phyloP scores from a whole-genome alignment of 2,888 invertebrate genomes.

The Cistogaster globosa region DNA sequence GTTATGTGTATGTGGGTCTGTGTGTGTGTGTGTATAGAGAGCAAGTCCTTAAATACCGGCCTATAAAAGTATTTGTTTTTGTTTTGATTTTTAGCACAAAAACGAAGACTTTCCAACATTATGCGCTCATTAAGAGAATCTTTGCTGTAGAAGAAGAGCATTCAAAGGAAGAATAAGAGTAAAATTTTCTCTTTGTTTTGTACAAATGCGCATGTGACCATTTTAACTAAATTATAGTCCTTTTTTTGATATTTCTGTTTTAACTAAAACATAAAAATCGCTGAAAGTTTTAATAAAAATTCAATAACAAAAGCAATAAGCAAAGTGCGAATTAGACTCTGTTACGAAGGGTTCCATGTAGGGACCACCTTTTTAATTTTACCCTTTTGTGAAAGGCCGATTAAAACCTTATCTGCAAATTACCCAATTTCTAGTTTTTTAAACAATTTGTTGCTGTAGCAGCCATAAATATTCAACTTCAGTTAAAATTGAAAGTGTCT shows the following conservation, averaged over 20 bases:
- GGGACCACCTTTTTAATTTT: no score
- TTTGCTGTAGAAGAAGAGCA: conserved; percentile 1
- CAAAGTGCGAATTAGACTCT: no score
- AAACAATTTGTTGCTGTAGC: no score
- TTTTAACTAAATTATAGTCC: not conserved
- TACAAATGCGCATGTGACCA: conserved; percentile 73
- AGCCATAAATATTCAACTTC: no score
- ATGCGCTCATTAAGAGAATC: conserved; percentile 10
- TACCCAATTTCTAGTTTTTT: no score
- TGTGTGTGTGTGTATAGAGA: conserved; percentile 8
- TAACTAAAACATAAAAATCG: not conserved
- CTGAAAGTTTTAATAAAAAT: not conserved
- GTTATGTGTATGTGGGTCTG: no score
- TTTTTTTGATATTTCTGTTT: conserved; percentile 5
- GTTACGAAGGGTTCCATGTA: no score
- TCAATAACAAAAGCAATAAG: no score
- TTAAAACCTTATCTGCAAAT: no score
- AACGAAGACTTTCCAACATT: conserved; percentile 7
- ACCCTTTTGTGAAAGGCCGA: no score
- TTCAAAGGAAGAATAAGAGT: not conserved
- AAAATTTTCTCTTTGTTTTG: not conserved
- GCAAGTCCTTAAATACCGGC: conserved; percentile 64
- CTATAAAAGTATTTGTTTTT: conserved; percentile 71
- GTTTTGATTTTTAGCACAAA: conserved; percentile 62
- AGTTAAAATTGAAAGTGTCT: no score